These are phyloP conservation scores for Elgonia sp. DNA, from an alignment of 2,888 invertebrate genomes.

Conservation along the genomic window DNA sequence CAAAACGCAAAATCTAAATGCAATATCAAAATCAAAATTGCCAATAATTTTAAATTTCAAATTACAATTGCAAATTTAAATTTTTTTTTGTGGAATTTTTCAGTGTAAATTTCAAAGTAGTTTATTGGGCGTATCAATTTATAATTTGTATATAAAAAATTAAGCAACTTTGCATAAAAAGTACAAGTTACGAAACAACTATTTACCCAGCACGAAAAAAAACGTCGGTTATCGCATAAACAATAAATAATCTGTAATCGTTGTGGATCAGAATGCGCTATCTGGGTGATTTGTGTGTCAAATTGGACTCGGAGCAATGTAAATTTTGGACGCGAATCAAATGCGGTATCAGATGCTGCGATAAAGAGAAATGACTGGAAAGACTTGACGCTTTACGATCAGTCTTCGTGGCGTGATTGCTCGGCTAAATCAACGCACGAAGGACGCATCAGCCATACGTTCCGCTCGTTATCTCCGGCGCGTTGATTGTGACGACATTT, in stretches of 20 bases:
- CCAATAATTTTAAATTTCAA: no score
- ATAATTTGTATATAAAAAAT: neutral
- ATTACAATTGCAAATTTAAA: no score
- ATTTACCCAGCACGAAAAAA: slow-evolving; percentile 24
- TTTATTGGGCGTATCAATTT: neutral
- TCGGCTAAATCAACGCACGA: slow-evolving; percentile 31
- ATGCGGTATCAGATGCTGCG: slow-evolving; percentile 4
- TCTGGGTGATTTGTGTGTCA: slow-evolving; percentile 39
- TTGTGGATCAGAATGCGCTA: slow-evolving; percentile 20
- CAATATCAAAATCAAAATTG: no score
- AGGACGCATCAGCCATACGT: slow-evolving; percentile 26
- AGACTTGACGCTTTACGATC: slow-evolving; percentile 15
- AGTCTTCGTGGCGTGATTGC: neutral
- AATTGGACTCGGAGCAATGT: slow-evolving; percentile 29
- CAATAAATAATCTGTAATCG: slow-evolving; percentile 49
- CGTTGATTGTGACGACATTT: slow-evolving; percentile 50
- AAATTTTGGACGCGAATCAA: slow-evolving; percentile 18
- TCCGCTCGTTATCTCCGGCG: slow-evolving; percentile 20
- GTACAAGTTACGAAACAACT: slow-evolving; percentile 24
- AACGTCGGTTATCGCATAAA: slow-evolving; percentile 21
- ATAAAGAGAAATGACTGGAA: slow-evolving; percentile 25
- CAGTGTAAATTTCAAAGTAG: neutral
- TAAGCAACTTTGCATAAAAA: neutral
- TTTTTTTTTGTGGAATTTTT: no score
- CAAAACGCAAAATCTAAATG: no score